phyloP scores from a whole-genome alignment of 2,888 invertebrate species.

The Orthonychiurus folsomi region DNA sequence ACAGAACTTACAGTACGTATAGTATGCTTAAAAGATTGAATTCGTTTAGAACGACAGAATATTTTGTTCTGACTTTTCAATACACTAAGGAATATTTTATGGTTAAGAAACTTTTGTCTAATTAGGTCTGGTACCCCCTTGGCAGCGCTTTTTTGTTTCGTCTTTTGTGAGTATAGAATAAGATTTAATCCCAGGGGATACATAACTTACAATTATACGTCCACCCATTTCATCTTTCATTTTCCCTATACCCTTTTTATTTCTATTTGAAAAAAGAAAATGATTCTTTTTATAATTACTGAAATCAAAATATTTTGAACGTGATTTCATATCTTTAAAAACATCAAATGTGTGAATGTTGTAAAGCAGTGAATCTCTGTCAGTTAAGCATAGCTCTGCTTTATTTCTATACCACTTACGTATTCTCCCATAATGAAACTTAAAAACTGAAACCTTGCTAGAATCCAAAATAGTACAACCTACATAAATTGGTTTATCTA shows the following conservation, averaged over 20 bases:
- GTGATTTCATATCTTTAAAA: constrained; percentile 5
- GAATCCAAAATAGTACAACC: constrained; percentile 10
- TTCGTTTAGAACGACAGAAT: neutral
- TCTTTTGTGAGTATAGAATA: constrained; percentile 7
- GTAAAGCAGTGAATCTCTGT: constrained; percentile 13
- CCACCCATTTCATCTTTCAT: constrained; percentile 9
- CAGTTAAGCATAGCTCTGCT: constrained; percentile 6
- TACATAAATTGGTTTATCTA: constrained; percentile 6
- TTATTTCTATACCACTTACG: neutral
- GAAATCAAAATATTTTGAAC: constrained; percentile 4
- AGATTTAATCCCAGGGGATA: constrained; percentile 3
- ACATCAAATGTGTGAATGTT: constrained; percentile 5
- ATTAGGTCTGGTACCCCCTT: neutral
- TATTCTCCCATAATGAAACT: constrained; percentile 13
- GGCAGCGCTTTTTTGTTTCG: neutral
- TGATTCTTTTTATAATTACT: constrained; percentile 7
- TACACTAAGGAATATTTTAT: neutral
- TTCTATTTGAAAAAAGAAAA: neutral
- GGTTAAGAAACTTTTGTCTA: neutral
- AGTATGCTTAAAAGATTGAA: neutral
- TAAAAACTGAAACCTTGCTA: constrained; percentile 9
- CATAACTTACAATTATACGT: neutral
- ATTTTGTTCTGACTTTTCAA: neutral
- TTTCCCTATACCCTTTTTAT: constrained; percentile 6
- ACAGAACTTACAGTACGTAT: neutral